phyloP scores from a whole-genome alignment of 2,113 vertebrate species.

The Strigops habroptila region DNA sequence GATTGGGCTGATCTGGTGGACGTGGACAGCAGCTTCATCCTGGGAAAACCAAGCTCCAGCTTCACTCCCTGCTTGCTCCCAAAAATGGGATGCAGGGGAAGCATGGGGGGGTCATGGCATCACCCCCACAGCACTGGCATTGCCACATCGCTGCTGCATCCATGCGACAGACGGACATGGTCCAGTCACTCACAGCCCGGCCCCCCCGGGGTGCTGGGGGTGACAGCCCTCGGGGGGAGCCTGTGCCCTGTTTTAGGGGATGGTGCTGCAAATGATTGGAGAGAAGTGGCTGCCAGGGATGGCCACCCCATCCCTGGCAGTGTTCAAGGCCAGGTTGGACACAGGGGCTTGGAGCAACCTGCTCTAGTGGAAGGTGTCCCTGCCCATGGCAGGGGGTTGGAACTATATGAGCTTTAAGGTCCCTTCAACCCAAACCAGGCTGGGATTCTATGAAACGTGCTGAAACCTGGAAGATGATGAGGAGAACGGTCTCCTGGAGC shows the following conservation, averaged over 20 bases:
- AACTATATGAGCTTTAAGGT: not conserved
- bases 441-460: not conserved
- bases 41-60: not conserved
- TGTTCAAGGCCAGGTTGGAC: not conserved
- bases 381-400: not conserved
- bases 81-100: not conserved
- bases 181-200: not conserved
- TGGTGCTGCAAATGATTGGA: not conserved
- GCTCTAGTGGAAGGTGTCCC: not conserved
- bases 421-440: not conserved
- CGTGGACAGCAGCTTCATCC: not conserved
- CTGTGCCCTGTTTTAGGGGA: not conserved
- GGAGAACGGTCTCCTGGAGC: not conserved
- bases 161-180: rapidly evolving
- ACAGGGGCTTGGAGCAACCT: not conserved
- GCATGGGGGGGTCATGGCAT: not conserved
- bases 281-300: not conserved
- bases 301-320: not conserved
- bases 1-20: rapidly evolving
- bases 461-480: not conserved
- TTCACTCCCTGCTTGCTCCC: not conserved
- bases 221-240: not conserved
- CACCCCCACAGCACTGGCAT: not conserved
- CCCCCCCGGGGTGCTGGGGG: not conserved
- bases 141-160: not conserved